Percentiles rank a stretch among this genome's conserved stretches.
Evolutionary conservation across 2,888 invertebrate species (phyloP).

Genomic region (Eremobia ochroleuca): DNA sequence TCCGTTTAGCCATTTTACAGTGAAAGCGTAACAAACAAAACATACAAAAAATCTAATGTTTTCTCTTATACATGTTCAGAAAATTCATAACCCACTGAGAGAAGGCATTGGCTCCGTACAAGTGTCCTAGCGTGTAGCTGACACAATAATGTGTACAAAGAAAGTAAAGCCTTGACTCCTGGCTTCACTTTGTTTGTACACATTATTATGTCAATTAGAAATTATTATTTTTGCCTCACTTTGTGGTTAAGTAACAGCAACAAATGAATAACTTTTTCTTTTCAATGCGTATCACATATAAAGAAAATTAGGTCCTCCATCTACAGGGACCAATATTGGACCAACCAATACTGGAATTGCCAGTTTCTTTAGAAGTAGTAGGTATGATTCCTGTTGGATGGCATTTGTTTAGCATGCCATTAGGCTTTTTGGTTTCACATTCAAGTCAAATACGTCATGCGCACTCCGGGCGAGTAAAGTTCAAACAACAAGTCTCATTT

Average conservation of each 20-base stretch:
- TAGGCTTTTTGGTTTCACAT: not conserved
- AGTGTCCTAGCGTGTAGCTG: too few relatives aligned
- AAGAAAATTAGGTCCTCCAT: not conserved
- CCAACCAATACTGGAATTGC: not conserved
- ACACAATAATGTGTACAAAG: too few relatives aligned
- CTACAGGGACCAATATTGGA: too few relatives aligned
- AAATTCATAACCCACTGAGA: not conserved
- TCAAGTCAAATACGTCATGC: not conserved
- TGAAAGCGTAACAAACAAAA: too few relatives aligned
- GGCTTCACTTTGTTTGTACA: not conserved
- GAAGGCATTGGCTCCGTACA: not conserved
- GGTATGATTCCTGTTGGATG: not conserved
- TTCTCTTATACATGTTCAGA: too few relatives aligned
- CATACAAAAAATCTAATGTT: too few relatives aligned
- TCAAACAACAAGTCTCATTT: not conserved
- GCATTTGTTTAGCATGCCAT: not conserved
- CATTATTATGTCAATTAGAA: not conserved
- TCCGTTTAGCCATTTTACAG: too few relatives aligned
- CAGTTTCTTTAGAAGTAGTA: not conserved
- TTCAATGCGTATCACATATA: not conserved
- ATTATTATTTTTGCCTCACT: conserved; percentile 2
- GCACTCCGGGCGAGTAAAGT: not conserved
- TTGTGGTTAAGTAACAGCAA: not conserved
- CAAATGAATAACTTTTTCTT: not conserved
- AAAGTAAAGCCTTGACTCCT: too few relatives aligned